These are phyloP conservation scores for Luehdorfia chinensis DNA, from an alignment of 1,140 invertebrate species.

Conservation along the genomic window DNA sequence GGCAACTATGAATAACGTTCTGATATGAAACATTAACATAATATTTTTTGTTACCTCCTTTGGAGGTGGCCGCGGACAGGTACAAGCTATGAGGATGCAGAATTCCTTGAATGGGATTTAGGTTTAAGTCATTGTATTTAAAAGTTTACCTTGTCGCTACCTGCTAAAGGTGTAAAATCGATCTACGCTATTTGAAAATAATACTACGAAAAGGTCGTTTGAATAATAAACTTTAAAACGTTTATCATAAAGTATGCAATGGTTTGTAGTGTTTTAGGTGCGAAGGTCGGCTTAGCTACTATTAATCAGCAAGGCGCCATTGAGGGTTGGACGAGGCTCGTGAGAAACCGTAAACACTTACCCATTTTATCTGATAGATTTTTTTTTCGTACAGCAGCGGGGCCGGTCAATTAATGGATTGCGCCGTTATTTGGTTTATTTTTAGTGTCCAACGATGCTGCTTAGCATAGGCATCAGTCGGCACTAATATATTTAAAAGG, in stretches of 20 bases:
- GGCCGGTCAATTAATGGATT: slow-evolving; percentile 74
- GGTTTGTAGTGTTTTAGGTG: slow-evolving; percentile 31
- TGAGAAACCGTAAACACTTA: slow-evolving; percentile 76
- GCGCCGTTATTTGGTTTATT: slow-evolving; percentile 73
- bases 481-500: slow-evolving; percentile 66
- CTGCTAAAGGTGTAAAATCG: slow-evolving; percentile 25
- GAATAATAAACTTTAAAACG: slow-evolving; percentile 18
- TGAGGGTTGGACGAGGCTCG: slow-evolving; percentile 68
- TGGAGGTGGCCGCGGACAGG: slow-evolving; percentile 72
- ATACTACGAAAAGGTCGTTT: slow-evolving; percentile 12
- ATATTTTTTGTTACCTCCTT: slow-evolving; percentile 70
- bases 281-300: slow-evolving; percentile 62
- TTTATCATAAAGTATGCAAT: slow-evolving; percentile 30
- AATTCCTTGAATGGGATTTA: slow-evolving; percentile 71
- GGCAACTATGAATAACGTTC: slow-evolving; percentile 67
- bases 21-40: slow-evolving; percentile 73
- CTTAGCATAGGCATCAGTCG: slow-evolving; percentile 52
- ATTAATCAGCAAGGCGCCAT: slow-evolving; percentile 75
- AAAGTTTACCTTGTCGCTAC: slow-evolving; percentile 22
- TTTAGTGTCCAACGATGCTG: slow-evolving; percentile 54
- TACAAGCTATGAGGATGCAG: slow-evolving; percentile 73
- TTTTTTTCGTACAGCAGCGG: slow-evolving; percentile 66
- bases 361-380: slow-evolving; percentile 71
- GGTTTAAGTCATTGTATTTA: background rate
- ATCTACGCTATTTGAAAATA: slow-evolving; percentile 16